A percentile compares a stretch with the other conserved stretches of the same genome.
Evolutionary conservation across 2,888 invertebrate species (phyloP).

Genomic region (Polymixis flavicincta): DNA sequence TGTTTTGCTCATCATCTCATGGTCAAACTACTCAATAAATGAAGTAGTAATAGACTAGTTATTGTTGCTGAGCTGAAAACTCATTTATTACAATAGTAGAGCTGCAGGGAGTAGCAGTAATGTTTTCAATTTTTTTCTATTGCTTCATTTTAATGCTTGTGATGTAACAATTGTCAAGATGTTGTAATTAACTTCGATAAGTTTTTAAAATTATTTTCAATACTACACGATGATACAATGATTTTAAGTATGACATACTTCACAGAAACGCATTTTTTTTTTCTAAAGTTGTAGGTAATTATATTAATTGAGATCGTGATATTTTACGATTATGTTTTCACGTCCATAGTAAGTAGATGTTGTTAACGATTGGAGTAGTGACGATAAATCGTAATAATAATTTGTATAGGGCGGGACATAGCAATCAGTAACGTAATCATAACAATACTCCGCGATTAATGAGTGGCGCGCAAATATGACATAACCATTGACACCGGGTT

Average conservation of each 20-base stretch:
- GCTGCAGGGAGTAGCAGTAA: not conserved
- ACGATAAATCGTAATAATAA: constrained; percentile 5
- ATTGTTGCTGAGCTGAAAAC: constrained; percentile 9
- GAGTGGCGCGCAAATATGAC: constrained; percentile 28
- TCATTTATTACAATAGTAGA: not conserved
- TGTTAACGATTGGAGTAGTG: not conserved
- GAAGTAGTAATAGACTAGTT: not conserved
- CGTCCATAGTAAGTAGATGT: not conserved
- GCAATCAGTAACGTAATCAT: constrained; percentile 36
- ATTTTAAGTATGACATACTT: not conserved
- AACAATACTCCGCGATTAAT: constrained; percentile 23
- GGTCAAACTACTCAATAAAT: constrained; percentile 3
- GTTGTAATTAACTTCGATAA: not conserved
- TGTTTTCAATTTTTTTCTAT: too few relatives aligned
- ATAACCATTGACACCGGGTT: constrained; percentile 17
- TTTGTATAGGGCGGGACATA: not conserved
- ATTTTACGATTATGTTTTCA: not conserved
- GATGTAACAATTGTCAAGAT: constrained; percentile 2
- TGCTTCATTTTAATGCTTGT: not conserved
- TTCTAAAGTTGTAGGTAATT: too few relatives aligned
- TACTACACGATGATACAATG: not conserved
- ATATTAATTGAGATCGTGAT: not conserved
- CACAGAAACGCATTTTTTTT: not conserved
- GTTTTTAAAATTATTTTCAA: not conserved
- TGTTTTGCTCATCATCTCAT: not conserved